Base-by-base conservation (phyloP, 2,888 invertebrate genomes). In the Thalpophila matura region DNA sequence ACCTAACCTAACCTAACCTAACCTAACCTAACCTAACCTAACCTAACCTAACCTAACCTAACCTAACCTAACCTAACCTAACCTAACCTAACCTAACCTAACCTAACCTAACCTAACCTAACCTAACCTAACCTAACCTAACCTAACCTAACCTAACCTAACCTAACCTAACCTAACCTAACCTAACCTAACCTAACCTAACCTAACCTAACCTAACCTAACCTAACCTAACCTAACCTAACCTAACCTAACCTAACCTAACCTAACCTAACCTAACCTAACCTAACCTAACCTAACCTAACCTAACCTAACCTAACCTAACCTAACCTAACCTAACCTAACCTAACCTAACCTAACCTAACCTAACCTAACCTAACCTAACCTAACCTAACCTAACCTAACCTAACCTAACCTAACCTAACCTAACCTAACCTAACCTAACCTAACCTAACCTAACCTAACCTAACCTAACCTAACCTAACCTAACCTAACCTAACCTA, bases 101-200 rank as follows among this genome's bases (percentile, higher is more conserved):
- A n/a, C n/a, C n/a, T n/a, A n/a, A n/a, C n/a, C n/a, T n/a, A n/a
- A n/a, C n/a, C n/a, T n/a, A n/a, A n/a, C n/a, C n/a, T n/a, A n/a
- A n/a, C n/a, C n/a, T n/a, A n/a, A n/a, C n/a, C n/a, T n/a, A n/a
- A n/a, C n/a, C n/a, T n/a, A n/a, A n/a, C 27, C 27, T 10, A 65
- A 59, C 59, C 59, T 51, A 65, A 65, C 65, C 65, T 59, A 65
- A 62, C 67, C 63, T 53, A 57, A 61, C 58, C 61, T 61, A 67
- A 58, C 54, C 67, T 61, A 61, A 61, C 61, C 61, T 61, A 57
- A 55, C 53, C 53, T 55, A 59, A 58, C 53, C 54, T 57, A 50
- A 61, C 46, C 66, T 49, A 56, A 55, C 49, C 63, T 53, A 63
- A 63, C 53, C 53, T 59, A 53, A 53, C 59, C 59, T 46, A 46